Base-by-base conservation (phyloP, 2,797 vertebrate genomes). In the Scolopax bukidnonensis region DNA sequence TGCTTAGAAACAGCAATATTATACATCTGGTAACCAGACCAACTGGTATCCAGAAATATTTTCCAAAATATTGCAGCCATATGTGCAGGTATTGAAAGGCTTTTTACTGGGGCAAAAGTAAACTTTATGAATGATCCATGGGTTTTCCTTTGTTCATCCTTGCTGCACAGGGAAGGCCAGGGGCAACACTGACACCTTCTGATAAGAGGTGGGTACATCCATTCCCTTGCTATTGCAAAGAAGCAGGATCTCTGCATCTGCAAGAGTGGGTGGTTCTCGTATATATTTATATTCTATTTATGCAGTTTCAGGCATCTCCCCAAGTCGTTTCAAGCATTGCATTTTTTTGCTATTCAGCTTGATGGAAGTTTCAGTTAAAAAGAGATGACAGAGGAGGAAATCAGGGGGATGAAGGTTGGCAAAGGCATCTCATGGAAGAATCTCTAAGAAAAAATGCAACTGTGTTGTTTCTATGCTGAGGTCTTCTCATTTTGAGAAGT, bases 131-230 rank as follows among this genome's bases (percentile, higher is more conserved):
- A 28, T 59, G 70, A 70, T 86, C 90, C 89, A 15, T 16, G 40
- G 70, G 23, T 25, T 93, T 90, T 60, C 7, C 3, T 61, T 84
- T 41, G 36, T 33, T 90, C 76, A 69, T 54, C 54, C 21, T 53
- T 57, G 69, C 33, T 78, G 56, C 38, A 23, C 60, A 36, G 36
- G 38, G 47, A 69, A 84, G 93, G 71, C 69, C 83, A 96, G 71
- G 38, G 90, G 59, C 88, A 95, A 91, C 78, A 88, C 76, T 95
- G 90, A 96, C 92, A 91, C 56, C 85, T 94, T 93, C 92, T 93
- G 93, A 93, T 88, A 60, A 54, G 65, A 90, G 45, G 2, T 18
- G 33, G 11, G 21, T 57, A 87, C 80, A 63, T 81, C 57, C 74
- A 5, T 70, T 57, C 30, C 73, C 69, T 70, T 28, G 41, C 59